A percentile compares a stretch with the other conserved stretches of the same genome.
Conservation (phyloP, 2,113 vertebrate species). For the Panurus biarmicus region DNA sequence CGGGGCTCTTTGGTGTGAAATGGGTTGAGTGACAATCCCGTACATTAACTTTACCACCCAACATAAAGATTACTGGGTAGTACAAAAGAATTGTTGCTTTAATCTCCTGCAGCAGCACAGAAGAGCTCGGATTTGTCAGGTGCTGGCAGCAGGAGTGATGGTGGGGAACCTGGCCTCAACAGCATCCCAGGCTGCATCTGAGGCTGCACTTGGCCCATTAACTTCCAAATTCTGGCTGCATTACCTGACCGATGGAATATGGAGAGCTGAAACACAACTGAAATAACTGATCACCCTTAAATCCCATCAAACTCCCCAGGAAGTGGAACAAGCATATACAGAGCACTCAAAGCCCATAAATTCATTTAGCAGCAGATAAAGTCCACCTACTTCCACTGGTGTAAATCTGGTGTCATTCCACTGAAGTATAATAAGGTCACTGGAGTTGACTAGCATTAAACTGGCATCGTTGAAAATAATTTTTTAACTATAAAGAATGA, state of each 20-base stretch:
- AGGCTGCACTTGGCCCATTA: neutral
- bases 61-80: slow-evolving; percentile 40
- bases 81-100: slow-evolving; percentile 57
- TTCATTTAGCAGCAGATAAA: neutral
- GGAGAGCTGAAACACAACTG: neutral
- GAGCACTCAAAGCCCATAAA: neutral
- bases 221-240: neutral
- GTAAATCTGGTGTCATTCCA: neutral
- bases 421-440: slow-evolving; percentile 12
- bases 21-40: slow-evolving; percentile 13
- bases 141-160: slow-evolving; percentile 6
- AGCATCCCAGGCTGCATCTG: neutral
- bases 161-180: neutral
- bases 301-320: neutral
- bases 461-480: neutral
- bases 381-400: neutral
- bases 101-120: slow-evolving; percentile 4
- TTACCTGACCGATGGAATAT: neutral
- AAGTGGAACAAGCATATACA: neutral
- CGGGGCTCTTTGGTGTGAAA: slow-evolving; percentile 1
- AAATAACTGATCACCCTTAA: neutral
- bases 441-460: slow-evolving; percentile 10
- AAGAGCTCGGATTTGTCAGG: neutral
- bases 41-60: slow-evolving; percentile 53
- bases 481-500: slow-evolving; percentile 24